Evolutionary conservation across 2,888 invertebrate species (phyloP), one percentile per base, ranked within the genome.

Genomic region (Drosophila affinis): DNA sequence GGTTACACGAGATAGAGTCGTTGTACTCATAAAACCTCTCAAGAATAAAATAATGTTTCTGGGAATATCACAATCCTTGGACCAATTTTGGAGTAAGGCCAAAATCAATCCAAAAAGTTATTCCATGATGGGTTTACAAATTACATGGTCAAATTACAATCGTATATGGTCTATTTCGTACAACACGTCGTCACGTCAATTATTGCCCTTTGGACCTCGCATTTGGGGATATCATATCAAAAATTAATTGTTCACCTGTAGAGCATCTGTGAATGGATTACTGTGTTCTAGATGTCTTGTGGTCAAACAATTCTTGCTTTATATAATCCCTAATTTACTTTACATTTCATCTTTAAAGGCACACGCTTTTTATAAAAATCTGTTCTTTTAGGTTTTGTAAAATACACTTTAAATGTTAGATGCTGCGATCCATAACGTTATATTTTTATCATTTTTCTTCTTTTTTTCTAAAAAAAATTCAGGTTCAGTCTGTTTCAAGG

Each of bases 401-500:
- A 64, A 65, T 65, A 65, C 54, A 55, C 49, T 60, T 65, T 68
- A 47, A 60, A 65, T 53, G 59, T 75, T 72, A 71, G 78, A 78
- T 83, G 76, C 82, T 79, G 77, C 77, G 63, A 75, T 79, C 65
- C 61, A 62, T 77, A 65, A 55, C 59, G 55, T 46, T 51, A 48
- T 68, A 46, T 59, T 73, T 74, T 49, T 72, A 63, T 58, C 49
- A 52, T 67, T 75, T 73, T 52, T 45, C 69, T 72, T 59, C 60
- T 46, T 62, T 71, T 44, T 54, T 69, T 68, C 56, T 32, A 60
- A 77, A 78, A 78, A 85, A 81, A 75, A 62, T 76, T 78, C 80
- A 79, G 72, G 74, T 81, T 85, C 88, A 85, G 87, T 85, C 83
- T 87, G 79, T 88, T 81, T 82, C 72, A 81, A 81, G 87, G 87